A percentile compares a stretch with the other conserved stretches of the same genome.
These are phyloP conservation scores for Macaria liturata DNA, from an alignment of 2,888 invertebrate species.

Conservation along the genomic window DNA sequence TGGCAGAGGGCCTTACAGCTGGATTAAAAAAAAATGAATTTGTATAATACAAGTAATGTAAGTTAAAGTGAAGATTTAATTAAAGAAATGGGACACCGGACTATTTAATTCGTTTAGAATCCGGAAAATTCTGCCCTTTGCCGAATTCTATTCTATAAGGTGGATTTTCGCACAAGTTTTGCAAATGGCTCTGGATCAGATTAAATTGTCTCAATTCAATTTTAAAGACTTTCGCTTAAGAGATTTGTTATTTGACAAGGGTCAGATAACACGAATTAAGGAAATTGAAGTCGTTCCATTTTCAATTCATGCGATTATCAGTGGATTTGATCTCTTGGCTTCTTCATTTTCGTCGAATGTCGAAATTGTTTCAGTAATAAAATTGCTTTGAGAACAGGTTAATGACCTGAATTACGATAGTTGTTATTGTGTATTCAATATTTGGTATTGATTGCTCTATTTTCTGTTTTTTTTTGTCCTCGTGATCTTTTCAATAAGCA, in stretches of 20 bases:
- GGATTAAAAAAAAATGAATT: too few species aligned
- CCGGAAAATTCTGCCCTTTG: too few species aligned
- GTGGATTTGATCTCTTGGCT: conserved; percentile 13
- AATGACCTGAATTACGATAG: too few species aligned
- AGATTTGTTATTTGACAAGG: conserved; percentile 31
- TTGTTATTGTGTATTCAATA: too few species aligned
- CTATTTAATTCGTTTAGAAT: too few species aligned
- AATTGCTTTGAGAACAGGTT: background rate
- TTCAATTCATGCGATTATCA: conserved; percentile 20
- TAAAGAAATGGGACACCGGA: too few species aligned
- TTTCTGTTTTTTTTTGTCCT: too few species aligned
- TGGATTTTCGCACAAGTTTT: conserved; percentile 12
- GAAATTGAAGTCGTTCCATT: conserved; percentile 20
- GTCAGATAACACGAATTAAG: conserved; percentile 23
- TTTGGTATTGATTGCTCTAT: too few species aligned
- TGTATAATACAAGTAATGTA: too few species aligned
- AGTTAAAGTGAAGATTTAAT: too few species aligned
- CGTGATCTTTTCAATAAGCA: too few species aligned
- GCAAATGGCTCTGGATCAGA: conserved; percentile 25
- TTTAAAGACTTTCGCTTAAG: conserved; percentile 26
- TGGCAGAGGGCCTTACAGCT: too few species aligned
- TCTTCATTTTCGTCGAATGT: conserved; percentile 13
- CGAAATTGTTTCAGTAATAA: conserved; percentile 6
- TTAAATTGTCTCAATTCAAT: conserved; percentile 31
- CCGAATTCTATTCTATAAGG: conserved; percentile 6